Evolutionary conservation across 2,797 vertebrate species (phyloP).

Genomic region (Rhabdophis nuchalis): DNA sequence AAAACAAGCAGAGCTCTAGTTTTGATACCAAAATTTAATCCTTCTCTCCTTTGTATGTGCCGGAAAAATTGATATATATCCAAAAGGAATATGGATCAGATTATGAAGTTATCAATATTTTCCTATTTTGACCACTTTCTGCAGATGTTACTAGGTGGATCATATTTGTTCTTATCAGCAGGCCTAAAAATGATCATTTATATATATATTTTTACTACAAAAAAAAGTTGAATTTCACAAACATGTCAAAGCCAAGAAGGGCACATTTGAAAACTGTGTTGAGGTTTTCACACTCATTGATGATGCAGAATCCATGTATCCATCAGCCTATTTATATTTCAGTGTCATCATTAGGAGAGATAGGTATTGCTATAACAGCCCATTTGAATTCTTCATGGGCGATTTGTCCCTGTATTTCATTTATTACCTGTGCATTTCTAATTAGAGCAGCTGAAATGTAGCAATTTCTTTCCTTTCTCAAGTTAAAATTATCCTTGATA

Average conservation of each 20-base stretch:
- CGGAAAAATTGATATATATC: background rate
- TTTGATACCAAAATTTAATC: background rate
- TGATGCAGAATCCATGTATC: conserved; percentile 5
- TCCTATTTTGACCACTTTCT: background rate
- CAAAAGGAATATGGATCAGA: background rate
- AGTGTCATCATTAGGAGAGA: conserved; percentile 32
- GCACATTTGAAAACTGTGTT: background rate
- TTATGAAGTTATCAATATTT: background rate
- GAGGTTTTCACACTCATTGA: background rate
- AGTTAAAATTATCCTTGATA: conserved; percentile 29
- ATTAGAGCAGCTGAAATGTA: conserved; percentile 56
- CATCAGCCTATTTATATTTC: conserved; percentile 11
- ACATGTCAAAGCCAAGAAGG: background rate
- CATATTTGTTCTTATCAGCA: background rate
- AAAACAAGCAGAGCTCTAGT: background rate
- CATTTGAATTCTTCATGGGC: conserved; percentile 57
- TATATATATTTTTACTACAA: background rate
- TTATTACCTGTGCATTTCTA: conserved; percentile 55
- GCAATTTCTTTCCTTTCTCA: conserved; percentile 43
- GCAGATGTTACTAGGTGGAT: background rate
- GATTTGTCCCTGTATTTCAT: conserved; percentile 45
- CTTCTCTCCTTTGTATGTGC: background rate
- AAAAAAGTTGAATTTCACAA: background rate
- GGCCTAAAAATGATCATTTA: background rate
- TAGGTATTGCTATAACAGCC: conserved; percentile 39